phyloP scores from a whole-genome alignment of 2,797 vertebrate genomes.

The Spheniscus humboldti region DNA sequence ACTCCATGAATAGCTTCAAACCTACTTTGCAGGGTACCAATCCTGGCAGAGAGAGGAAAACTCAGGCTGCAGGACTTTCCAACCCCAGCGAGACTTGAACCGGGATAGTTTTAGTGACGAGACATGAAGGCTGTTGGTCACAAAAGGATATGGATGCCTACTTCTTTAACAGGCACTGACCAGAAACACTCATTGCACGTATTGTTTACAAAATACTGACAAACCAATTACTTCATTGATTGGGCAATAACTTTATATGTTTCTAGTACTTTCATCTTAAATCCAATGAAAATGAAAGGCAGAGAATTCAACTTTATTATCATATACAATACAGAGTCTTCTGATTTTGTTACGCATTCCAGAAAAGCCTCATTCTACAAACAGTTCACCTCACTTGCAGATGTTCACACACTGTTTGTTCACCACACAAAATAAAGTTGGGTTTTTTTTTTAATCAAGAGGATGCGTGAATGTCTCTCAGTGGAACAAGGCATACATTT shows the following conservation, averaged over 20 bases:
- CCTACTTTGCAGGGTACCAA: neutral
- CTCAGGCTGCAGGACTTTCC: neutral
- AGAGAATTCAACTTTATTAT: neutral
- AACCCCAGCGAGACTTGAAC: neutral
- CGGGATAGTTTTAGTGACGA: neutral
- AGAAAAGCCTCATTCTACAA: neutral
- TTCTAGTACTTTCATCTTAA: neutral
- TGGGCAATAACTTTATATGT: neutral
- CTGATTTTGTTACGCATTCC: neutral
- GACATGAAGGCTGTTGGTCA: neutral
- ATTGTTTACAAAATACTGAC: neutral
- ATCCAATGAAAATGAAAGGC: neutral
- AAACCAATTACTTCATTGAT: neutral
- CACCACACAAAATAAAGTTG: neutral
- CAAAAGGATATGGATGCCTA: neutral
- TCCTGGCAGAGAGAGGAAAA: neutral
- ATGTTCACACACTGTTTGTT: neutral
- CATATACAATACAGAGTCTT: neutral
- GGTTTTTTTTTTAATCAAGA: neutral
- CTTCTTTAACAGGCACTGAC: neutral
- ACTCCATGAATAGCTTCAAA: neutral
- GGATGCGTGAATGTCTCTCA: neutral
- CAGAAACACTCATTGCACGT: neutral
- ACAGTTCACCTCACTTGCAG: neutral
- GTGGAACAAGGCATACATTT: neutral